Conservation (phyloP, 2,797 vertebrate genomes). For the Pristis pectinata region DNA sequence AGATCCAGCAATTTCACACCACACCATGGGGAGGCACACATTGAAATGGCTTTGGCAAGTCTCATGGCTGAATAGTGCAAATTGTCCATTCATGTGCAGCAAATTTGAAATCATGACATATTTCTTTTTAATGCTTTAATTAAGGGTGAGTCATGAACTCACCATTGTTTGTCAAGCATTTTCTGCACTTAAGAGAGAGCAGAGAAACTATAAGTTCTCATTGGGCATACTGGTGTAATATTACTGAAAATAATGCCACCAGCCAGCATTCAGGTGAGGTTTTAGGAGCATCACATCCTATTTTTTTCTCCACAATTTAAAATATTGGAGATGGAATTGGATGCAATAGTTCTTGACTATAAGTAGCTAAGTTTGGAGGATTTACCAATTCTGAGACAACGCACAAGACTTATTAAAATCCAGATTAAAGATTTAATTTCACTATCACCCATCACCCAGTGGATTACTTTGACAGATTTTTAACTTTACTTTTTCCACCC, state of each 20-base stretch:
- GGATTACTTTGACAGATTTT: not conserved
- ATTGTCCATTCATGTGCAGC: not conserved
- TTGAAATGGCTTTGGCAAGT: not conserved
- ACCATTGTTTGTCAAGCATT: not conserved
- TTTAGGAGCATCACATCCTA: not conserved
- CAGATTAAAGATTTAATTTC: not conserved
- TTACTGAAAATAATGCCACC: not conserved
- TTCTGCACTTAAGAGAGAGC: not conserved
- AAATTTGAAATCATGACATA: not conserved
- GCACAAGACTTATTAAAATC: not conserved
- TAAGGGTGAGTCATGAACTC: not conserved
- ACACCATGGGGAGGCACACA: not conserved
- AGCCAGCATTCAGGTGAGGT: not conserved
- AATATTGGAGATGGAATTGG: not conserved
- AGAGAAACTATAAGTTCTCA: not conserved
- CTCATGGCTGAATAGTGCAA: not conserved
- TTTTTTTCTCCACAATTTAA: not conserved
- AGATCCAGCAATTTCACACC: not conserved
- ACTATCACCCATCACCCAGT: not conserved
- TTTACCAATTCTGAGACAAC: not conserved
- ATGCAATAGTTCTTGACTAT: not conserved
- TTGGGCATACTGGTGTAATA: not conserved
- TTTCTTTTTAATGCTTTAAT: not conserved
- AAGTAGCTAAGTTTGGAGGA: not conserved
- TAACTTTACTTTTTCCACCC: not conserved